These are phyloP conservation scores for Micoletzkya japonica DNA, from an alignment of 2,888 invertebrate genomes.

Conservation along the genomic window DNA sequence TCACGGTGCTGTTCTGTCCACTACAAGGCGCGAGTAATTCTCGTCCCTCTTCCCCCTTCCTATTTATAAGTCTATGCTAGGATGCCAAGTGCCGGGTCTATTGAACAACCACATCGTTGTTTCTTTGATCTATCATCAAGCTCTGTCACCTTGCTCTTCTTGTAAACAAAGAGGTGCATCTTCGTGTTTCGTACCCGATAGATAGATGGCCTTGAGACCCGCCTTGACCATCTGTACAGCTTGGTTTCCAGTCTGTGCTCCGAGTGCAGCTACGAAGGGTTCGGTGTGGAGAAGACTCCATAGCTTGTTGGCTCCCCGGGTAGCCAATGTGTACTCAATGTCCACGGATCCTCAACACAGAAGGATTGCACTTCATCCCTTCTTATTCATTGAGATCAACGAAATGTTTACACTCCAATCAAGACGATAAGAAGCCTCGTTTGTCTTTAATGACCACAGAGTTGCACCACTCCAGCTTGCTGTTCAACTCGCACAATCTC, in stretches of 20 bases:
- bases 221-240: constrained; percentile 65
- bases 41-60: too few species aligned
- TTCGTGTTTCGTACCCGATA: constrained; percentile 55
- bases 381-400: not conserved
- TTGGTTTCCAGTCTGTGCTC: constrained; percentile 65
- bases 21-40: too few species aligned
- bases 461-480: too few species aligned
- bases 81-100: too few species aligned
- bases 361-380: not conserved
- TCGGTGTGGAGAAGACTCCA: constrained; percentile 64
- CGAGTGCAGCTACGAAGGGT: constrained; percentile 64
- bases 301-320: constrained; percentile 63
- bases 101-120: too few species aligned
- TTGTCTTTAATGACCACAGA: too few species aligned
- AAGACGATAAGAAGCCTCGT: too few species aligned
- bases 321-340: constrained; percentile 65
- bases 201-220: constrained; percentile 65
- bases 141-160: too few species aligned
- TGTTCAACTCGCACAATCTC: not conserved
- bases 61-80: too few species aligned
- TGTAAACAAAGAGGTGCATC: not conserved
- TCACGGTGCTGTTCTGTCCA: too few species aligned
- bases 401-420: not conserved
- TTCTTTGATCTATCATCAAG: too few species aligned
- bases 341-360: constrained; percentile 55